Percentiles rank a stretch among this genome's conserved stretches.
These are phyloP conservation scores for Acleris cristana DNA, from an alignment of 2,888 invertebrate genomes.

Conservation along the genomic window DNA sequence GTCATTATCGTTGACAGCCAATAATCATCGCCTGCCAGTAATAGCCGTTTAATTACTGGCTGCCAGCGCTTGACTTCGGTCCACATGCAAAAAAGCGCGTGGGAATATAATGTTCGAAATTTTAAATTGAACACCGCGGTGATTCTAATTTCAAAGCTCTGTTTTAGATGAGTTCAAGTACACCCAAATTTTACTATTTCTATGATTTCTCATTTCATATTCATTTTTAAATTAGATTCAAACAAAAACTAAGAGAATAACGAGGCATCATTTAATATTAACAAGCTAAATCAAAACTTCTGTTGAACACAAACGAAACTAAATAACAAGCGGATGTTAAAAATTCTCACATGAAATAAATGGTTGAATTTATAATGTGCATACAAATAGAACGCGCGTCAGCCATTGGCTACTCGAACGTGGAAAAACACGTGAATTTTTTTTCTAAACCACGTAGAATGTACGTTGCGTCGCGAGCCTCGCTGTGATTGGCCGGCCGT, in stretches of 20 bases:
- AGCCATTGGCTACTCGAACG: slow-evolving; percentile 72
- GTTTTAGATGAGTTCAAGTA: too few relatives aligned
- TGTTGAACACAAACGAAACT: slow-evolving; percentile 17
- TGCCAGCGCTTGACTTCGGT: slow-evolving; percentile 19
- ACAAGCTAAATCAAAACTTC: slow-evolving; percentile 27
- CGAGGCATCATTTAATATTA: slow-evolving; percentile 17
- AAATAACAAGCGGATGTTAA: slow-evolving; percentile 43
- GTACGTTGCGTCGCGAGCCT: slow-evolving; percentile 67
- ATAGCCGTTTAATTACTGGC: slow-evolving; percentile 55
- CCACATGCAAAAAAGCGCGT: slow-evolving; percentile 23
- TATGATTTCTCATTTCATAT: too few relatives aligned
- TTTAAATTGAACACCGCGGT: background rate
- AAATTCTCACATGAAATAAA: slow-evolving; percentile 56
- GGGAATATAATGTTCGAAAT: slow-evolving; percentile 12
- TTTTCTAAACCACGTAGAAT: slow-evolving; percentile 78
- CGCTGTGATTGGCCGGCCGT: slow-evolving; percentile 65
- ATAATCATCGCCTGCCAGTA: slow-evolving; percentile 54
- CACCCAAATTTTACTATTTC: too few relatives aligned
- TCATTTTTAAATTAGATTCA: too few relatives aligned
- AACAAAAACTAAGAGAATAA: background rate
- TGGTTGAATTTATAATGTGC: slow-evolving; percentile 67
- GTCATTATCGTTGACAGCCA: slow-evolving; percentile 54
- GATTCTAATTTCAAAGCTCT: too few relatives aligned
- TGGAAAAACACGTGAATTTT: slow-evolving; percentile 81
- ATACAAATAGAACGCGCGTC: slow-evolving; percentile 55